Evolutionary conservation across 2,888 invertebrate species (phyloP).

Genomic region (Drosophila paranaensis): DNA sequence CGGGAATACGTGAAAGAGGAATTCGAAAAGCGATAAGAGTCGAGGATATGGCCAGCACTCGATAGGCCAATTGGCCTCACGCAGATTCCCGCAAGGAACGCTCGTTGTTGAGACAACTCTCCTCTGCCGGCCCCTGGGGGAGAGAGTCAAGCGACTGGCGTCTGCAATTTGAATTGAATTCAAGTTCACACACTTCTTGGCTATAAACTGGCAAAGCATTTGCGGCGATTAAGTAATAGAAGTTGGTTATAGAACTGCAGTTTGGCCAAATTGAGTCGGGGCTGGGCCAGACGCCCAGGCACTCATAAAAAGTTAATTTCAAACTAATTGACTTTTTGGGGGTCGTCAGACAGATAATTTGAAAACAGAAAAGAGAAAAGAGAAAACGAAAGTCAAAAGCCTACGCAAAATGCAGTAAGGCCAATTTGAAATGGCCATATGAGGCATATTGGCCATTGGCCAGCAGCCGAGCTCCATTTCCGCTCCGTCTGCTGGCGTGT

Average conservation of each 20-base stretch:
- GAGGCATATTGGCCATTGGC: conserved; percentile 24
- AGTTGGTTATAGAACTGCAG: conserved; percentile 2
- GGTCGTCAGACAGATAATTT: conserved; percentile 64
- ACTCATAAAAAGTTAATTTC: conserved; percentile 66
- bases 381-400: conserved; percentile 25
- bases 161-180: neutral
- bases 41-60: neutral
- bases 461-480: conserved; percentile 67
- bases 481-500: conserved; percentile 77
- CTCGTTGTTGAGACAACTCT: neutral
- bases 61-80: neutral
- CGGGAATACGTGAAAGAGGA: neutral
- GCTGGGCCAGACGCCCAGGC: neutral
- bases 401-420: conserved; percentile 24
- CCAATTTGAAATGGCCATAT: conserved; percentile 34
- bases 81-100: neutral
- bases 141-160: neutral
- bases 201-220: conserved; percentile 12
- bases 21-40: neutral
- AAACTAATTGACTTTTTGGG: conserved; percentile 69
- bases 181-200: neutral
- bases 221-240: conserved; percentile 31
- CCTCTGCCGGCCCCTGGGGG: too few species aligned
- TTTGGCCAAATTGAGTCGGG: conserved; percentile 2
- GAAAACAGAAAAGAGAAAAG: conserved; percentile 13